Base-by-base conservation (phyloP, 2,888 invertebrate species). In the Tuta absoluta region DNA sequence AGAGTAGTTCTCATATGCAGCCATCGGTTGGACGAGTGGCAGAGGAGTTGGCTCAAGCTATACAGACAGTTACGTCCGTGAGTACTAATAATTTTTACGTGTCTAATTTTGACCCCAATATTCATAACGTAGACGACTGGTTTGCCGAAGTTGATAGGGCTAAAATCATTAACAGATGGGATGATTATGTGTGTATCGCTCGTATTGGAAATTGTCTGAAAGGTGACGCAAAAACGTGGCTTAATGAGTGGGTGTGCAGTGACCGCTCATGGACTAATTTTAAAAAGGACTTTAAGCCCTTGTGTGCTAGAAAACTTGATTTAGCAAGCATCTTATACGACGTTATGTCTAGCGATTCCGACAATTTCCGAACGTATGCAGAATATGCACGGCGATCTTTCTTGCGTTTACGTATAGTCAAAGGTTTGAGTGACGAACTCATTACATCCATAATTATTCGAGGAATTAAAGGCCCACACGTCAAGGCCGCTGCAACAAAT, bases 181-280 rank as follows among this genome's bases (percentile, higher is more conserved):
- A 33, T 33, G 69, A 72, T 51, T 10, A 45, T 14, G 70, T 70
- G 38, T 71, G 71, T 38, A 37, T 72, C 7, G 67, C 67, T 10
- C 69, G 70, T 7, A 63, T 71, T 3, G 70, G 58, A 0, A 37
- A 33, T 63, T 70, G 70, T 49, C 23, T 71, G 5, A 67, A 68
- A 23, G 70, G 71, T 2, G 70, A 70, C n/a, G 71, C 70, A n/a
- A 63, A 59, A 10, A 33, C 64, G 0, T 73, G 73, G 71, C 49
- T 73, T 0, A 61, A 61, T 38, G 69, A 72, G 8, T 71, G 70
- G 71, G 64, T 66, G 0, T 65, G 67, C 1, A 65, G 62, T 48
- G 73, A 71, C 38, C 66, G 70, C 0, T 49, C 65, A 0, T 72
- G 72, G 72, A 64, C 57, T 19, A 74, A 67, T n/a, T n/a, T n/a